A percentile compares a stretch with the other conserved stretches of the same genome.
Conservation (phyloP, 1,140 invertebrate genomes). For the Semibalanus balanoides region DNA sequence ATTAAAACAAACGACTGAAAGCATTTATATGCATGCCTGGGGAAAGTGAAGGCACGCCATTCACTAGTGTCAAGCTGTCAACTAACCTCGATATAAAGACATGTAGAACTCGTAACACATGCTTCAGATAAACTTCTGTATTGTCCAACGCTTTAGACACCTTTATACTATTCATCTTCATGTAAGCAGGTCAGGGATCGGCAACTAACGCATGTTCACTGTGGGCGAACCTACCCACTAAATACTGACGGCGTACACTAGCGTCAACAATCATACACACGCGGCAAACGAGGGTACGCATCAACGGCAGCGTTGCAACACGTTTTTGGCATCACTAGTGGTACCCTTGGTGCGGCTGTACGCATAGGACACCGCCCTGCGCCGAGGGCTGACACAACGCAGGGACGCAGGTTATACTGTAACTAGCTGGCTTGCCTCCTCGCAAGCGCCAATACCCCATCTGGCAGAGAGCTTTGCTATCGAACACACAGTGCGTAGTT, state of each 20-base stretch:
- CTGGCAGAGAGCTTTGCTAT: too few relatives aligned
- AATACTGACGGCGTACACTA: background rate
- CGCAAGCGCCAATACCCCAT: too few relatives aligned
- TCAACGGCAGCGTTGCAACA: background rate
- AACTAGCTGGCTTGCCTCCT: background rate
- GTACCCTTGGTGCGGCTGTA: background rate
- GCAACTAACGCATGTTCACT: background rate
- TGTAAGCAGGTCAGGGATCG: background rate
- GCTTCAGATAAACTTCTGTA: background rate
- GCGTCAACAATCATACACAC: background rate
- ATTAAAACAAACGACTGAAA: constrained; percentile 2
- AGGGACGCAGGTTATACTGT: background rate
- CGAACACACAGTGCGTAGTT: too few relatives aligned
- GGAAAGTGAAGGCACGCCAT: background rate
- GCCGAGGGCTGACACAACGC: background rate
- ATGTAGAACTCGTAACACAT: background rate
- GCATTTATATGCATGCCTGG: background rate
- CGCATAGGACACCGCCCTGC: background rate
- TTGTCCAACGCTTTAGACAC: background rate
- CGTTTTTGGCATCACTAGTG: background rate
- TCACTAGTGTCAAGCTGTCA: background rate
- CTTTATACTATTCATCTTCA: background rate
- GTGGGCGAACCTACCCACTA: background rate
- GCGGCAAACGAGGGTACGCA: background rate
- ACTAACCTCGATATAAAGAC: too few relatives aligned